Conservation (phyloP, 2,113 vertebrate species). For the Microtus pennsylvanicus region DNA sequence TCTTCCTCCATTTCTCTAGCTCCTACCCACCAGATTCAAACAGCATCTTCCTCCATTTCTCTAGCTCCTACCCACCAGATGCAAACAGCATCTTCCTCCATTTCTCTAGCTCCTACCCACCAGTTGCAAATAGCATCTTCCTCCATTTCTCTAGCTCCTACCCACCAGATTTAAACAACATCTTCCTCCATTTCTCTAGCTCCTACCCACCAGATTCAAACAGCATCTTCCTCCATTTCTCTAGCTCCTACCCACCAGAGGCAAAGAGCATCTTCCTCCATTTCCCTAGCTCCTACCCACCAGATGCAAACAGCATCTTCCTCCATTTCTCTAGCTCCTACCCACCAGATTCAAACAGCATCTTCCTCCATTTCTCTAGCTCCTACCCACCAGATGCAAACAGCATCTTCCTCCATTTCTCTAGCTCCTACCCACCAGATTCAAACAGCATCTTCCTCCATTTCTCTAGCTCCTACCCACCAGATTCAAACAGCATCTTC, state of each 20-base stretch:
- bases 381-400: not conserved
- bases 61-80: not conserved
- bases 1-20: not conserved
- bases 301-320: not conserved
- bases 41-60: not conserved
- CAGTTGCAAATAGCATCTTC: not conserved
- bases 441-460: not conserved
- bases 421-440: not conserved
- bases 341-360: not conserved
- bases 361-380: not conserved
- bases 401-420: not conserved
- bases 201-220: not conserved
- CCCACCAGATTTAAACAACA: not conserved
- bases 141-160: not conserved
- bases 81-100: not conserved
- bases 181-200: not conserved
- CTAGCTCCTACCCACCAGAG: not conserved
- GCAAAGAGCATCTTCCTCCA: not conserved
- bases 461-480: not conserved
- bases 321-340: not conserved
- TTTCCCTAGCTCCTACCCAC: not conserved
- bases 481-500: not conserved
- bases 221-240: not conserved
- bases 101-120: not conserved
- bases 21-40: not conserved